These are phyloP conservation scores for Vanacampus margaritifer DNA, from an alignment of 2,113 vertebrate species.

Conservation along the genomic window DNA sequence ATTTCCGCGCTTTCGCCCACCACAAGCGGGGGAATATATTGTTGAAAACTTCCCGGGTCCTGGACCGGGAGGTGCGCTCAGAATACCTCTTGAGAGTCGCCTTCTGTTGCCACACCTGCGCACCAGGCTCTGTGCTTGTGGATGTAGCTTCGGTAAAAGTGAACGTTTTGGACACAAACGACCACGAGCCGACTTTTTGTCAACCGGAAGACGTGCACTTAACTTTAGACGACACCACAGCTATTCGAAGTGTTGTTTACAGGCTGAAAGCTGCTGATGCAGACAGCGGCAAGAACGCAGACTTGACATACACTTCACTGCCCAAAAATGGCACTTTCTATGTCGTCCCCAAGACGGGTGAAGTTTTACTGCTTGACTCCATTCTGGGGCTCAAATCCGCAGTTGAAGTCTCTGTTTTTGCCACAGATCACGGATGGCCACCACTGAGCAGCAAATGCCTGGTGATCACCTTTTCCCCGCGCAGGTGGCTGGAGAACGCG, in stretches of 20 bases:
- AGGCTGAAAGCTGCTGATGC: conserved; percentile 72
- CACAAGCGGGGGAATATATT: conserved; percentile 76
- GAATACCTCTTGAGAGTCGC: conserved; percentile 74
- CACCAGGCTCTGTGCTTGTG: conserved; percentile 38
- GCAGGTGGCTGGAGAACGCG: conserved; percentile 46
- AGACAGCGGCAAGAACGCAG: conserved; percentile 81
- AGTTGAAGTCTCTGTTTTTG: conserved; percentile 73
- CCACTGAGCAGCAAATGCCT: conserved; percentile 72
- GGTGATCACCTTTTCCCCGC: conserved; percentile 71
- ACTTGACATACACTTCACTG: conserved; percentile 76
- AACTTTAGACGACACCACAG: conserved; percentile 79
- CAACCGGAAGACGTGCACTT: conserved; percentile 57
- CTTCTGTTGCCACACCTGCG: conserved; percentile 74
- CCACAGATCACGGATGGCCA: conserved; percentile 80
- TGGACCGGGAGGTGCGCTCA: conserved; percentile 79
- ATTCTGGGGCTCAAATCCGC: conserved; percentile 73
- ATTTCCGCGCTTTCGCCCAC: conserved; percentile 79
- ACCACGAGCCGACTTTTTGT: conserved; percentile 78
- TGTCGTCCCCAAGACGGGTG: conserved; percentile 83
- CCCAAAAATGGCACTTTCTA: conserved; percentile 80
- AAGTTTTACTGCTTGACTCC: conserved; percentile 81
- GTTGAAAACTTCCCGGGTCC: conserved; percentile 73
- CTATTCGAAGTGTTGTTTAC: conserved; percentile 76
- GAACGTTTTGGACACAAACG: conserved; percentile 83
- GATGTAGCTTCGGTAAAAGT: conserved; percentile 76